These are phyloP conservation scores for Coenonympha glycerion DNA, from an alignment of 2,888 invertebrate species.

Conservation along the genomic window DNA sequence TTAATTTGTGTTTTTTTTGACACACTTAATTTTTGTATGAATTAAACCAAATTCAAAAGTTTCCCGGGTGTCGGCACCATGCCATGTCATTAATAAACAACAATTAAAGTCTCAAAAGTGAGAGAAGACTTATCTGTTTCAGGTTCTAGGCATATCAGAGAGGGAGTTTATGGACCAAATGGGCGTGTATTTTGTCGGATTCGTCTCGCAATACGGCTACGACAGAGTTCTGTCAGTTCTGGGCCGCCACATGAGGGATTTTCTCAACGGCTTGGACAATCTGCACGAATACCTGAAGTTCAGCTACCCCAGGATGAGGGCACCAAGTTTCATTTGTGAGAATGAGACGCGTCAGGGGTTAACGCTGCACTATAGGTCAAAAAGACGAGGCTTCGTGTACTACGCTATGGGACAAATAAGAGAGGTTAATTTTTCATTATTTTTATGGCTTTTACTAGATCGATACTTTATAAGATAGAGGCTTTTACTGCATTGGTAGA, in stretches of 20 bases:
- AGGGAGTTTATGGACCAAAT: constrained; percentile 94
- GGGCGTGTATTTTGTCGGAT: constrained; percentile 95
- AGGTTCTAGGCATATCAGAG: constrained; percentile 91
- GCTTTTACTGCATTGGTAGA: too few relatives aligned
- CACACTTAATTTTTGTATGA: too few relatives aligned
- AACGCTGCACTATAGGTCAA: constrained; percentile 94
- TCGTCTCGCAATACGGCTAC: constrained; percentile 96
- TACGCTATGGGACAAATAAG: constrained; percentile 98
- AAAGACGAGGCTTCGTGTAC: constrained; percentile 93
- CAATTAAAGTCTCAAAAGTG: too few relatives aligned
- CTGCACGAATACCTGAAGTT: constrained; percentile 97
- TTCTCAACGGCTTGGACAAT: constrained; percentile 96
- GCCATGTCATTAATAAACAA: too few relatives aligned
- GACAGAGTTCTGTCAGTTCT: constrained; percentile 92
- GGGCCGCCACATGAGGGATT: constrained; percentile 95
- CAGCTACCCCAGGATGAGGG: constrained; percentile 91
- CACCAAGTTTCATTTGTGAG: constrained; percentile 98
- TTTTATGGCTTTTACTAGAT: neutral
- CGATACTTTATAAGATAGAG: too few relatives aligned
- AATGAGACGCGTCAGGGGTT: constrained; percentile 94
- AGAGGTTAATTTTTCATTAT: constrained; percentile 71
- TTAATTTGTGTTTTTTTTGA: too few relatives aligned
- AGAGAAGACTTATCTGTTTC: too few relatives aligned
- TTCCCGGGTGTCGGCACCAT: too few relatives aligned
- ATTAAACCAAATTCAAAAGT: too few relatives aligned